These are phyloP conservation scores for Oscheius onirici DNA, from an alignment of 2,888 invertebrate genomes.

Conservation along the genomic window DNA sequence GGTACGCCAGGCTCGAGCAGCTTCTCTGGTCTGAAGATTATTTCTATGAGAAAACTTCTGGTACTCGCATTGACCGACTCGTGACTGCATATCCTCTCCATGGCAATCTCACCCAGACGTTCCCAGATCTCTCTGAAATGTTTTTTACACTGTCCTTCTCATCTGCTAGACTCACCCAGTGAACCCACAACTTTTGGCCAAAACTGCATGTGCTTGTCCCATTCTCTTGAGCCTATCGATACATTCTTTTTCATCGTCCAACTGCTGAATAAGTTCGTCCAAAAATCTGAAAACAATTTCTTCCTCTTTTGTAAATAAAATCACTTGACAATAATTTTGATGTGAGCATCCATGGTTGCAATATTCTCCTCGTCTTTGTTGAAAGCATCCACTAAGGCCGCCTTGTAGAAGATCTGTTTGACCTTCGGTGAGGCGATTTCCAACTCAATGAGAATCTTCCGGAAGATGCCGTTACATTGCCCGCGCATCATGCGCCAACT, in stretches of 20 bases:
- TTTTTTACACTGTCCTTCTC: background rate
- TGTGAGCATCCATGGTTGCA: constrained; percentile 69
- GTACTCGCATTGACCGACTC: constrained; percentile 49
- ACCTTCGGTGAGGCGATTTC: constrained; percentile 68
- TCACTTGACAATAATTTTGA: constrained; percentile 63
- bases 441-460: constrained; percentile 67
- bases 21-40: constrained; percentile 62
- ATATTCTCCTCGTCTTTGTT: constrained; percentile 64
- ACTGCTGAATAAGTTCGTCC: constrained; percentile 63
- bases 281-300: constrained; percentile 60
- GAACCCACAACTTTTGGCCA: constrained; percentile 53
- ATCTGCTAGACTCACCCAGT: constrained; percentile 29
- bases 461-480: constrained; percentile 56
- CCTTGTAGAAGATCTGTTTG: constrained; percentile 71
- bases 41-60: background rate
- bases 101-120: constrained; percentile 68
- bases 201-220: constrained; percentile 53
- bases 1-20: constrained; percentile 68
- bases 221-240: constrained; percentile 43
- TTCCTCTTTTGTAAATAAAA: constrained; percentile 20
- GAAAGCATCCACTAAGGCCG: constrained; percentile 70
- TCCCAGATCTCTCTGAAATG: constrained; percentile 66
- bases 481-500: constrained; percentile 64
- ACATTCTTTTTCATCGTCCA: constrained; percentile 64
- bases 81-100: constrained; percentile 65